phyloP scores from a whole-genome alignment of 2,888 invertebrate genomes.

The Priapulus caudatus region DNA sequence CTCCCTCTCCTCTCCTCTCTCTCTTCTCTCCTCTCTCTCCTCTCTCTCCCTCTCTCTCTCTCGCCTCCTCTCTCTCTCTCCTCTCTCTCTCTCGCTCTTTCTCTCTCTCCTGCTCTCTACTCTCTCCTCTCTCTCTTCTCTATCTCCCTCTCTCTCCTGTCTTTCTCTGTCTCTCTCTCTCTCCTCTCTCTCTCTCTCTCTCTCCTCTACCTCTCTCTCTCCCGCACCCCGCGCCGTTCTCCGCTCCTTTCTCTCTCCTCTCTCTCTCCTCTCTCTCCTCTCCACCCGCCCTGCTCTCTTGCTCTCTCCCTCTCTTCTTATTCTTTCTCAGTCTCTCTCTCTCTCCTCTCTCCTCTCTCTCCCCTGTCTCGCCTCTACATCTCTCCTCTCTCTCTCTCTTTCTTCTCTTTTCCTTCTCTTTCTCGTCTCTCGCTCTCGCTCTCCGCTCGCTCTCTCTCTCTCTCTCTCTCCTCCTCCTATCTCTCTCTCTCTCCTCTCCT shows the following conservation, averaged over 20 bases:
- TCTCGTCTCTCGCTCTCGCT: neutral
- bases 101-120: neutral
- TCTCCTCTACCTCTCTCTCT: neutral
- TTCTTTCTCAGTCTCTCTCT: too few species aligned
- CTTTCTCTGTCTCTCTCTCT: neutral
- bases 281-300: neutral
- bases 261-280: conserved; percentile 3
- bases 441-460: neutral
- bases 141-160: too few species aligned
- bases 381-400: conserved; percentile 3
- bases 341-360: neutral
- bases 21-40: conserved; percentile 8
- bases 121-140: conserved; percentile 3
- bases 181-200: neutral
- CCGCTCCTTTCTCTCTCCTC: conserved; percentile 1
- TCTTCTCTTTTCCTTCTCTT: conserved; percentile 3
- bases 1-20: conserved; percentile 9
- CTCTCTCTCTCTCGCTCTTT: conserved; percentile 1
- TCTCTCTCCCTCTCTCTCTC: conserved; percentile 3
- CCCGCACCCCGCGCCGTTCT: neutral
- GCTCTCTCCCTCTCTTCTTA: neutral
- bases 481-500: conserved; percentile 3
- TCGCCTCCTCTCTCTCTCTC: conserved; percentile 1
- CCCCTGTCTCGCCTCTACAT: neutral
- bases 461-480: conserved; percentile 3